Evolutionary conservation across 2,113 vertebrate species (phyloP).

Genomic region (Otocyon megalotis): DNA sequence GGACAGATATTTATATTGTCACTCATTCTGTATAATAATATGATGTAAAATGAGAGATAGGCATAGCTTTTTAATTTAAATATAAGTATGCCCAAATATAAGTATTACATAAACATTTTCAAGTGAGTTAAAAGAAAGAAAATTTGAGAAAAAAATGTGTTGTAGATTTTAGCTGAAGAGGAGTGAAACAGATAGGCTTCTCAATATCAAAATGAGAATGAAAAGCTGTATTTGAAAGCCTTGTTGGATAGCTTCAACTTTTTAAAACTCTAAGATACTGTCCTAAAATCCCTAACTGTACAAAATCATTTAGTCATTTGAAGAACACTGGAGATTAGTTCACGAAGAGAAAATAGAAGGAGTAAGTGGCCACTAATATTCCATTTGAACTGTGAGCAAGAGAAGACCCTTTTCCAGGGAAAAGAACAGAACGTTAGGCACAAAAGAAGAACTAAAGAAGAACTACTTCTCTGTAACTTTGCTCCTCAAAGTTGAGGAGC

Average conservation of each 20-base stretch:
- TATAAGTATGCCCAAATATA: background rate
- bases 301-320: constrained; percentile 5
- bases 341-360: background rate
- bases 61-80: background rate
- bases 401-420: background rate
- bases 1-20: background rate
- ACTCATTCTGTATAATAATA: background rate
- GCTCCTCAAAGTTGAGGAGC: background rate
- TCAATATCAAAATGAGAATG: background rate
- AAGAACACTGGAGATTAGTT: background rate
- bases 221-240: background rate
- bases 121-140: background rate
- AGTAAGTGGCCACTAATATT: background rate
- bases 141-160: background rate
- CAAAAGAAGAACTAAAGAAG: background rate
- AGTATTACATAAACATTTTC: background rate
- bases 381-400: background rate
- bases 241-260: background rate
- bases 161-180: background rate
- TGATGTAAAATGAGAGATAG: background rate
- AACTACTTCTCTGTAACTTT: background rate
- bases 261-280: background rate
- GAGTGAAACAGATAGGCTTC: background rate
- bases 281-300: background rate
- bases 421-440: background rate